Percentiles rank a stretch among this genome's conserved stretches.
These are phyloP conservation scores for Dryadula phaetusa DNA, from an alignment of 2,888 invertebrate species.

Conservation along the genomic window DNA sequence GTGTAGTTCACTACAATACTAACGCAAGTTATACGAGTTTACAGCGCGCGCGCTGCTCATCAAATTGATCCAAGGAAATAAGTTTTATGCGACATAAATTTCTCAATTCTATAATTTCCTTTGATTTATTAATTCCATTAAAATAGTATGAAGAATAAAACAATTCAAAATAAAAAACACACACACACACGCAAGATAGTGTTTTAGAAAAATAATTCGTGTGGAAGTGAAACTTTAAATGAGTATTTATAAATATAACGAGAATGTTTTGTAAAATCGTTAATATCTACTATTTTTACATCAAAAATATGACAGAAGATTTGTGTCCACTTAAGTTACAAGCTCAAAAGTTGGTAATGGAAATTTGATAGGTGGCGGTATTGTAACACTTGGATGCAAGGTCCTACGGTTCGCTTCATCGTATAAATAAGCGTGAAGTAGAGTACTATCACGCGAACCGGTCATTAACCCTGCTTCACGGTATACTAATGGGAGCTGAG, in stretches of 20 bases:
- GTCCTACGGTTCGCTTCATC: slow-evolving; percentile 66
- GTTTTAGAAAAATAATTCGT: too few species aligned
- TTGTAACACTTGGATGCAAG: slow-evolving; percentile 70
- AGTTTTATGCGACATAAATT: too few species aligned
- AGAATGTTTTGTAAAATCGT: slow-evolving; percentile 7
- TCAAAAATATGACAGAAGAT: slow-evolving; percentile 38
- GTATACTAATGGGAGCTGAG: slow-evolving; percentile 73
- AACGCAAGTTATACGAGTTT: too few species aligned
- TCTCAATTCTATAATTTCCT: too few species aligned
- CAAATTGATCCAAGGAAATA: too few species aligned
- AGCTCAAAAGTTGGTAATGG: slow-evolving; percentile 61
- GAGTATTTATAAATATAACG: background rate
- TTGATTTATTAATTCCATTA: too few species aligned
- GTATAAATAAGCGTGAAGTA: slow-evolving; percentile 81
- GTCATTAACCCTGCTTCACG: slow-evolving; percentile 77
- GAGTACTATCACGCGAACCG: slow-evolving; percentile 74
- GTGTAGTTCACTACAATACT: too few species aligned
- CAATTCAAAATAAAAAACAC: too few species aligned
- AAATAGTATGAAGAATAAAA: too few species aligned
- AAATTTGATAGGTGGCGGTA: slow-evolving; percentile 77
- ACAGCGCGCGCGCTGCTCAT: too few species aligned
- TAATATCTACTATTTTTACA: slow-evolving; percentile 26
- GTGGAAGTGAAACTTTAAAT: too few species aligned
- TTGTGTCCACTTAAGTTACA: slow-evolving; percentile 43
- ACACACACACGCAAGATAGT: too few species aligned